Evolutionary conservation across 2,113 vertebrate genomes (phyloP), one percentile per base, ranked within the genome.

Genomic region (Prinia subflava): DNA sequence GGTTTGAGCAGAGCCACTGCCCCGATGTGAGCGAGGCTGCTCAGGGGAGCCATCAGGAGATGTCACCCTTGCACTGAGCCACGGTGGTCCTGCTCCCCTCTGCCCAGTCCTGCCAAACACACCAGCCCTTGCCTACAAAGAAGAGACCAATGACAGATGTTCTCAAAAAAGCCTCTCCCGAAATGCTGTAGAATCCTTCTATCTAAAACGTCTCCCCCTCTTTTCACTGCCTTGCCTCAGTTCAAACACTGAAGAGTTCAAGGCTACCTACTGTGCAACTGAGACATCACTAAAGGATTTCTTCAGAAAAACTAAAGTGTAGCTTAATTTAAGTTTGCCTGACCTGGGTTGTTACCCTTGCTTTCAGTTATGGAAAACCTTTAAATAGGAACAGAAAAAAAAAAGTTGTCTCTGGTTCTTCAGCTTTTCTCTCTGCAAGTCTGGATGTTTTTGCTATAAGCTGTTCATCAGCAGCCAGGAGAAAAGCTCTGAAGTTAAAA

Each of bases 291-390:
- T 44, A 47, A 83, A 64, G 30, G 33, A 46, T 82, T 93, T 86
- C 81, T 88, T 59, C 56, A 83, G 47, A 74, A 90, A 93, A 95
- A 91, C 77, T 89, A 83, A 41, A 83, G 39, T 41, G 44, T 5
- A 19, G 17, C 33, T 88, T 85, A 57, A 93, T 67, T 90, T 70
- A 81, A 94, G 60, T 88, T 78, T 78, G 75, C 68, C 83, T 96
- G 94, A 86, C 93, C 90, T 78, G 52, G n/a, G 76, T 11, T 49
- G 52, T 46, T 74, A 77, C 47, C 79, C 79, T 88, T 76, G 59
- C 52, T 83, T 50, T 81, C 69, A 67, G 35, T 78, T 71, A 75
- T 11, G 33, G 63, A 76, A 91, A 92, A 44, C 8, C 63, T 95
- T 83, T 88, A 94, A 90, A 91, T 91, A 88, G 74, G 10, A 87